A percentile compares a stretch with the other conserved stretches of the same genome.
phyloP scores from a whole-genome alignment of 2,113 vertebrate genomes.

The Catagonus wagneri region DNA sequence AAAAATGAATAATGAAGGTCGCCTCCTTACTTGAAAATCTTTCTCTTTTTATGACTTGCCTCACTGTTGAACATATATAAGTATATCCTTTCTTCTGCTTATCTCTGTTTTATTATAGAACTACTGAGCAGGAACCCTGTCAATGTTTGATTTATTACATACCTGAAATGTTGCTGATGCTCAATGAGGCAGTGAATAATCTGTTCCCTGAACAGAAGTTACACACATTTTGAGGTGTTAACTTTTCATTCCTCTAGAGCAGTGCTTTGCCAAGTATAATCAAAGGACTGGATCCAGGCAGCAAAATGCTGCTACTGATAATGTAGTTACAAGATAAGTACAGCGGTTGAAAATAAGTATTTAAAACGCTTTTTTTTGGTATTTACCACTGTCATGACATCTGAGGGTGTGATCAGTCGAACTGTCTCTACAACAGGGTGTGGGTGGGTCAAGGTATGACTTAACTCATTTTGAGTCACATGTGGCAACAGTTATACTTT shows the following conservation, averaged over 20 bases:
- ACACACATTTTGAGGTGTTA: background rate
- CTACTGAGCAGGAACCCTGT: constrained; percentile 40
- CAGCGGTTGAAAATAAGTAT: background rate
- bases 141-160: constrained; percentile 58
- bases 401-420: background rate
- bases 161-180: constrained; percentile 50
- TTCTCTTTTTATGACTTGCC: background rate
- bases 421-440: background rate
- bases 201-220: constrained; percentile 23
- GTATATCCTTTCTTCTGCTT: constrained; percentile 32
- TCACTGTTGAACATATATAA: background rate
- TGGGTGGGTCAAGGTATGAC: too few relatives aligned
- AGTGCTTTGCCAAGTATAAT: background rate
- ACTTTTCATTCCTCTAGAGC: background rate
- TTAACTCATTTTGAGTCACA: background rate
- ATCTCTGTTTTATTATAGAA: constrained; percentile 5
- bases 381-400: background rate
- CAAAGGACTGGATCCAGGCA: background rate
- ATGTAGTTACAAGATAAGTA: background rate
- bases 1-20: background rate
- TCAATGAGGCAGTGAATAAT: constrained; percentile 65
- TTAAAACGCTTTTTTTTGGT: background rate
- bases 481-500: background rate
- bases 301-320: background rate
- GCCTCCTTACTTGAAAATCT: background rate